Conservation (phyloP, 1,140 invertebrate genomes). For the Chrysomallon squamiferum region DNA sequence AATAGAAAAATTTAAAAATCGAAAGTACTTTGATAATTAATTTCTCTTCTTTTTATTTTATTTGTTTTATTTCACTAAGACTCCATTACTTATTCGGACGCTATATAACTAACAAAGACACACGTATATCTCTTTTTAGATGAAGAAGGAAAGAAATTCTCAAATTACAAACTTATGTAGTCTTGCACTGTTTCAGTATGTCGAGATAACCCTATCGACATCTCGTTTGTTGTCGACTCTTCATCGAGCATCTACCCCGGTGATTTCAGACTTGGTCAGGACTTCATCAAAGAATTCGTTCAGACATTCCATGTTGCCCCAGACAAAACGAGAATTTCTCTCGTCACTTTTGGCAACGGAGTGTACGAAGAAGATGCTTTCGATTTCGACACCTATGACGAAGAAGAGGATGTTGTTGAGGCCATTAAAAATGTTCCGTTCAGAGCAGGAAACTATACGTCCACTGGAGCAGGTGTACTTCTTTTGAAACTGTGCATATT, state of each 20-base stretch:
- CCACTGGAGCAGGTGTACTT: not conserved
- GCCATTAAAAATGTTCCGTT: not conserved
- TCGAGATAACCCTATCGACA: slow-evolving; percentile 14
- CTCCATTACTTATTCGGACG: too few species aligned
- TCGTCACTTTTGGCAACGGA: slow-evolving; percentile 18
- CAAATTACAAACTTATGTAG: not conserved
- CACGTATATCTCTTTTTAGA: too few species aligned
- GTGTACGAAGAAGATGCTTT: slow-evolving; percentile 1
- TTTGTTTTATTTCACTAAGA: too few species aligned
- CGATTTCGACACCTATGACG: not conserved
- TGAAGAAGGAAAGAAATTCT: not conserved
- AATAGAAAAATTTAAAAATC: too few species aligned
- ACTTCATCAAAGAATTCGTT: slow-evolving; percentile 29
- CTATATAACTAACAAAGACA: too few species aligned
- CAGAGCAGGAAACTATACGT: not conserved
- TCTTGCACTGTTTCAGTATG: too few species aligned
- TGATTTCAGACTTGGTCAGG: slow-evolving; percentile 19
- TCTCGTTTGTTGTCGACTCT: slow-evolving; percentile 24
- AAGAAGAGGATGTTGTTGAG: not conserved
- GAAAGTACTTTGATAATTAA: too few species aligned
- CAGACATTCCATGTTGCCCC: slow-evolving; percentile 21
- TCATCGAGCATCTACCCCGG: slow-evolving; percentile 15
- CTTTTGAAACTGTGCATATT: too few species aligned
- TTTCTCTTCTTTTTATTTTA: too few species aligned
- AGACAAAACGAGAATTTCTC: slow-evolving; percentile 10